A percentile compares a stretch with the other conserved stretches of the same genome.
Conservation (phyloP, 64 coral and sea anemone species). For the Stichodactyla mertensii region DNA sequence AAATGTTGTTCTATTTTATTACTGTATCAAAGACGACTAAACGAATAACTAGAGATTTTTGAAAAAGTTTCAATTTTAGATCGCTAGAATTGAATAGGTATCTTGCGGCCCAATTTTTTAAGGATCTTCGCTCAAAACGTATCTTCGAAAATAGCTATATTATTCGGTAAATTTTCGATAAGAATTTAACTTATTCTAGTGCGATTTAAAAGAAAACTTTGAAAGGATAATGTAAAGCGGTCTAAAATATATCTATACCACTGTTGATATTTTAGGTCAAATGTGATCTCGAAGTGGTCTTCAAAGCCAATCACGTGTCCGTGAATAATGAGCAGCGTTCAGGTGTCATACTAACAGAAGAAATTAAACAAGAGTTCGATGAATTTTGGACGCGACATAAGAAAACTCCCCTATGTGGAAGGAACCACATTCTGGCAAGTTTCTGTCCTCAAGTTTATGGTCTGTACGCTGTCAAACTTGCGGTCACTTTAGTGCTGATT, state of each 20-base stretch:
- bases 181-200: too few species aligned
- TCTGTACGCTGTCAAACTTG: slow-evolving; percentile 85
- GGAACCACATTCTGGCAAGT: slow-evolving; percentile 86
- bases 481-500: slow-evolving; percentile 76
- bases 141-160: too few species aligned
- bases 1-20: too few species aligned
- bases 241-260: not conserved
- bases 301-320: slow-evolving; percentile 87
- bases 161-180: too few species aligned
- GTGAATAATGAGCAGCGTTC: slow-evolving; percentile 92
- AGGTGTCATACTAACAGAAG: slow-evolving; percentile 76
- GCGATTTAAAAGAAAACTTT: too few species aligned
- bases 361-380: slow-evolving; percentile 82
- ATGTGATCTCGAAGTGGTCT: slow-evolving; percentile 84
- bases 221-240: too few species aligned
- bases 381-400: slow-evolving; percentile 83
- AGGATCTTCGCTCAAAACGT: too few species aligned
- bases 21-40: too few species aligned
- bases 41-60: too few species aligned
- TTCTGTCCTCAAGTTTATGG: slow-evolving; percentile 94
- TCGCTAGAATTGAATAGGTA: too few species aligned
- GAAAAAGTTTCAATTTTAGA: too few species aligned
- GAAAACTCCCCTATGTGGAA: slow-evolving; percentile 49
- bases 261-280: slow-evolving; percentile 29
- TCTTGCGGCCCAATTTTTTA: too few species aligned